Base-by-base conservation (phyloP, 2,888 invertebrate species). In the Drosophila robusta region DNA sequence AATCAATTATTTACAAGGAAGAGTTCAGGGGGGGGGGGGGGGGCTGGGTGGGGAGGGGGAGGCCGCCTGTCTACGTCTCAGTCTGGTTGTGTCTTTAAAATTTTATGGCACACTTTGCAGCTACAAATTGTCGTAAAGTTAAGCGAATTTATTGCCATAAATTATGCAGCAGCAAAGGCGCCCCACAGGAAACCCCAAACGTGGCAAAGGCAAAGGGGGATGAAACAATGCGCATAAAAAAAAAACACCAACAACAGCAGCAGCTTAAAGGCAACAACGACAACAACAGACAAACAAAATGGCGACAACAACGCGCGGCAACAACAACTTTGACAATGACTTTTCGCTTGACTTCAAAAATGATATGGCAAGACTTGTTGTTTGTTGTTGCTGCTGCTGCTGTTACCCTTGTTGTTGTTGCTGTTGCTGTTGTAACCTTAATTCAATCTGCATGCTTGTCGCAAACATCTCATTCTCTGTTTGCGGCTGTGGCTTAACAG, bases 101-200 rank as follows among this genome's bases (percentile, higher is more conserved):
- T 75, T 86, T 89, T 75, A 89, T 77, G 85, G 70, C 81, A 69
- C 78, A 78, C 64, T 81, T 81, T 87, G 79, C 75, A 74, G 79
- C 87, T 69, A 89, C 89, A 89, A 88, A 89, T 88, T 89, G 86
- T 81, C 87, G 78, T 83, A 78, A 86, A 89, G 83, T 83, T 87
- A 88, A 88, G 88, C 87, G 79, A 87, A 87, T 89, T 87, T 87
- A 87, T 86, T 80, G 85, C 68, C 89, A 88, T 88, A 88, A 89
- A 88, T 89, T 88, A 89, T 83, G 87, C 89, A 87, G 75, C 46
- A 50, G 72, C 41, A 45, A 54, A 54, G 46, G 47, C 42, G n/a
- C 46, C 54, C n/a, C 14, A 7, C 12, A 24, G 29, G 18, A 42
- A 12, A 32, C 4, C 12, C 34, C 34, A 11, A 4, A 12, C 12